Percentiles rank a stretch among this genome's conserved stretches.
Conservation (phyloP, 2,888 invertebrate species). For the Nezara viridula region DNA sequence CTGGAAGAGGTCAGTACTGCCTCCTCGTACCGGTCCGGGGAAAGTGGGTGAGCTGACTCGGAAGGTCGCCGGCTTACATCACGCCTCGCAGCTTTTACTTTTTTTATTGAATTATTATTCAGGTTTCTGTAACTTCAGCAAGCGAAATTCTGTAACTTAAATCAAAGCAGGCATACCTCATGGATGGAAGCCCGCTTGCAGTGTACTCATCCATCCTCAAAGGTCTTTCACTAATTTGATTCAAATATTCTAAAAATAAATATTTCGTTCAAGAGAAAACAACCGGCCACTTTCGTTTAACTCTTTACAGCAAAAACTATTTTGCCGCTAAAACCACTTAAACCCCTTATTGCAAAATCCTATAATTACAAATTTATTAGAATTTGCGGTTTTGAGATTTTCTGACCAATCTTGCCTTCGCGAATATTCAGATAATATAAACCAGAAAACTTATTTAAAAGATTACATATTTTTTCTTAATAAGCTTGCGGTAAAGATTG, state of each 20-base stretch:
- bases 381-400: too few species aligned
- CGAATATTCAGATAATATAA: too few species aligned
- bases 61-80: neutral
- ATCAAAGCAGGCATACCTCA: neutral
- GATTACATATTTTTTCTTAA: too few species aligned
- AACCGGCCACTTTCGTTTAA: neutral
- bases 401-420: too few species aligned
- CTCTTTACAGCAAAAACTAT: too few species aligned
- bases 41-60: conserved; percentile 36
- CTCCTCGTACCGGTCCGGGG: conserved; percentile 22
- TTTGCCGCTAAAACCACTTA: too few species aligned
- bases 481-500: too few species aligned
- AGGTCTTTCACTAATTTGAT: neutral
- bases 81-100: conserved; percentile 23
- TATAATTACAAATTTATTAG: too few species aligned
- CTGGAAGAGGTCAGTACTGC: conserved; percentile 44
- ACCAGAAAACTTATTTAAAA: too few species aligned
- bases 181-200: too few species aligned
- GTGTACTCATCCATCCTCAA: too few species aligned
- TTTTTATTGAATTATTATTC: conserved; percentile 42
- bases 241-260: neutral
- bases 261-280: neutral
- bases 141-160: neutral
- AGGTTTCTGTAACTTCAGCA: conserved; percentile 19
- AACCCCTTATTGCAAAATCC: too few species aligned